Conservation (phyloP, 2,113 vertebrate species). For the Zeus faber region DNA sequence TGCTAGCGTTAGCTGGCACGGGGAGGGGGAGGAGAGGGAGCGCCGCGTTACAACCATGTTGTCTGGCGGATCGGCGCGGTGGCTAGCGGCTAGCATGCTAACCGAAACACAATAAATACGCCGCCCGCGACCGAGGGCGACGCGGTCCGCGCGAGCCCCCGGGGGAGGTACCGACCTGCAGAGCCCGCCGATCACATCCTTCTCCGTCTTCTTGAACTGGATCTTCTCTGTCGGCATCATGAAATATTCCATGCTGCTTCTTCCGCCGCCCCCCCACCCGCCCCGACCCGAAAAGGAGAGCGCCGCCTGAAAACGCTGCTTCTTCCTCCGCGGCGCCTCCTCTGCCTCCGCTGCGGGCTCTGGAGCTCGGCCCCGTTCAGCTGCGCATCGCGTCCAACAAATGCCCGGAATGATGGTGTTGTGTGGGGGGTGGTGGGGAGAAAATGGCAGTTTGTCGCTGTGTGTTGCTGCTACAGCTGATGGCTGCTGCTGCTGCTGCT, state of each 20-base stretch:
- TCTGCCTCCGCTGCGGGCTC: too few species aligned
- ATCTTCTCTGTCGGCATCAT: slow-evolving; percentile 90
- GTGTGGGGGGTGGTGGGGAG: too few species aligned
- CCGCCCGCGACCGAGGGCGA: background rate
- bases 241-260: slow-evolving; percentile 88
- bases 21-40: slow-evolving; percentile 21
- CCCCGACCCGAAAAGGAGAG: slow-evolving; percentile 2
- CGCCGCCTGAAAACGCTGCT: background rate
- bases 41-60: slow-evolving; percentile 16
- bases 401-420: too few species aligned
- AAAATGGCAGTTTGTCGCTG: slow-evolving; percentile 50
- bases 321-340: too few species aligned
- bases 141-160: background rate
- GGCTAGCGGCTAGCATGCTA: slow-evolving; percentile 55
- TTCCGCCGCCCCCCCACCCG: background rate
- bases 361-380: too few species aligned
- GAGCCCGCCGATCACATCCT: slow-evolving; percentile 89
- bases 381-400: slow-evolving; percentile 31
- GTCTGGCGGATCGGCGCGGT: slow-evolving; percentile 35
- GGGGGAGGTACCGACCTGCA: slow-evolving; percentile 78
- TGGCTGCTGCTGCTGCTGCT: slow-evolving; percentile 70
- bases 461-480: slow-evolving; percentile 70
- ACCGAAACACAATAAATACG: slow-evolving; percentile 24
- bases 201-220: slow-evolving; percentile 90
- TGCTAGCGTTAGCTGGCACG: slow-evolving; percentile 4